A percentile compares a stretch with the other conserved stretches of the same genome.
Conservation (phyloP, 2,797 vertebrate species). For the Nasua narica region DNA sequence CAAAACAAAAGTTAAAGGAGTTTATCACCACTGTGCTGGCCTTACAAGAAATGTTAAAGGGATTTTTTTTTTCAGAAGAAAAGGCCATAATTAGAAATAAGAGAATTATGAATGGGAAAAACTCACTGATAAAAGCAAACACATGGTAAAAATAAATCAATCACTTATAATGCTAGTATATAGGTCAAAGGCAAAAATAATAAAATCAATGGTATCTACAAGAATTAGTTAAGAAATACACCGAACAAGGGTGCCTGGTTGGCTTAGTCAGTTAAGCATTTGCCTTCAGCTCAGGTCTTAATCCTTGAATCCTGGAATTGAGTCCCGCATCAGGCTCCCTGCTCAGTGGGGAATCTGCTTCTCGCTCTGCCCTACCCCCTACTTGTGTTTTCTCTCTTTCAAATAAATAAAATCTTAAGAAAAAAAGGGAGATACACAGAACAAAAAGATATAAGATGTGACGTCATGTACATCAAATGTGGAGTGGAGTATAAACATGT, state of each 20-base stretch:
- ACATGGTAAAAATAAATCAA: not conserved
- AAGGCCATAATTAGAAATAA: not conserved
- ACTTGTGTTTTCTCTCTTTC: not conserved
- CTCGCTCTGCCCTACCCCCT: not conserved
- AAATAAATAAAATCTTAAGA: not conserved
- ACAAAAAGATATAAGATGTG: not conserved
- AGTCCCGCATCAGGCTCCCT: not conserved
- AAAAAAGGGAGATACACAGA: not conserved
- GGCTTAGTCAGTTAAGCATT: not conserved
- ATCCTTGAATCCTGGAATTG: not conserved
- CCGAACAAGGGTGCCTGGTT: not conserved
- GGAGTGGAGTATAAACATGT: not conserved
- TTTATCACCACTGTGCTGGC: not conserved
- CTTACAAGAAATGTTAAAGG: not conserved
- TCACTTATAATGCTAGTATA: not conserved
- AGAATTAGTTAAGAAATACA: not conserved
- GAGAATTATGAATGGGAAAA: not conserved
- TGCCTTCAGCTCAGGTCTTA: not conserved
- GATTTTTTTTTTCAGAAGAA: not conserved
- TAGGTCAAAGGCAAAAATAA: not conserved
- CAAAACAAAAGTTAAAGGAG: not conserved
- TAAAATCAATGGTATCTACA: not conserved
- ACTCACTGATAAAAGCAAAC: not conserved
- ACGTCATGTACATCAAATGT: not conserved
- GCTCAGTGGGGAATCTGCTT: not conserved